Conservation (phyloP, 1,140 invertebrate species). For the Tenebrio molitor region DNA sequence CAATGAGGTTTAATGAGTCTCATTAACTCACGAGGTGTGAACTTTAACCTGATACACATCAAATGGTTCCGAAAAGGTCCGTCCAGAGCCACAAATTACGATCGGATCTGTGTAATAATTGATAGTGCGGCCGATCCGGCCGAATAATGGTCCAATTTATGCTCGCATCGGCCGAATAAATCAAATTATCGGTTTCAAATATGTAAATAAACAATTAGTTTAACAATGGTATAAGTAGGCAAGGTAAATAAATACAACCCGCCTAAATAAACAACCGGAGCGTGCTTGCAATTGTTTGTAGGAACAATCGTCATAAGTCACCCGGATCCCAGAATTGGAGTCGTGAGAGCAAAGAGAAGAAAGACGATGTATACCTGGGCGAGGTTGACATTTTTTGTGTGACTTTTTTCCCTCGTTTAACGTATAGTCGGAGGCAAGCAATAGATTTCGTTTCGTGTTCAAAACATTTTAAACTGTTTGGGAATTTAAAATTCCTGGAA, state of each 20-base stretch:
- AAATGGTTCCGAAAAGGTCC: slow-evolving; percentile 25
- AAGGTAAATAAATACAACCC: slow-evolving; percentile 56
- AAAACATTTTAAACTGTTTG: slow-evolving; percentile 65
- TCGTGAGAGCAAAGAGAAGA: slow-evolving; percentile 57
- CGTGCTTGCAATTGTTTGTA: slow-evolving; percentile 61
- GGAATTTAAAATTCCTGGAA: slow-evolving; percentile 64
- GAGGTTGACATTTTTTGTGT: slow-evolving; percentile 61
- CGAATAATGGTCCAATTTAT: slow-evolving; percentile 1
- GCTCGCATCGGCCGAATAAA: slow-evolving; percentile 7
- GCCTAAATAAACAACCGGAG: slow-evolving; percentile 55
- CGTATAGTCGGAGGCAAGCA: slow-evolving; percentile 61
- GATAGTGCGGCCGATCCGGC: background rate
- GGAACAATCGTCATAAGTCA: slow-evolving; percentile 63
- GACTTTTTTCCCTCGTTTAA: slow-evolving; percentile 57
- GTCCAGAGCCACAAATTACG: background rate
- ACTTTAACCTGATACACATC: slow-evolving; percentile 42
- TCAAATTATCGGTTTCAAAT: slow-evolving; percentile 40
- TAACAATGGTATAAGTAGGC: slow-evolving; percentile 57
- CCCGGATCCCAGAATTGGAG: slow-evolving; percentile 55
- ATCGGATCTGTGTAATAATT: slow-evolving; percentile 19
- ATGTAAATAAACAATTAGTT: slow-evolving; percentile 57
- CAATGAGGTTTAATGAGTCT: slow-evolving; percentile 54
- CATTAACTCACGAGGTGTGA: slow-evolving; percentile 51
- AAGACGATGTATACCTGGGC: slow-evolving; percentile 47
- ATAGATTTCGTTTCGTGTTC: slow-evolving; percentile 65